Evolutionary conservation across 2,888 invertebrate species (phyloP).

Genomic region (Spatulosminthurus flaviceps): DNA sequence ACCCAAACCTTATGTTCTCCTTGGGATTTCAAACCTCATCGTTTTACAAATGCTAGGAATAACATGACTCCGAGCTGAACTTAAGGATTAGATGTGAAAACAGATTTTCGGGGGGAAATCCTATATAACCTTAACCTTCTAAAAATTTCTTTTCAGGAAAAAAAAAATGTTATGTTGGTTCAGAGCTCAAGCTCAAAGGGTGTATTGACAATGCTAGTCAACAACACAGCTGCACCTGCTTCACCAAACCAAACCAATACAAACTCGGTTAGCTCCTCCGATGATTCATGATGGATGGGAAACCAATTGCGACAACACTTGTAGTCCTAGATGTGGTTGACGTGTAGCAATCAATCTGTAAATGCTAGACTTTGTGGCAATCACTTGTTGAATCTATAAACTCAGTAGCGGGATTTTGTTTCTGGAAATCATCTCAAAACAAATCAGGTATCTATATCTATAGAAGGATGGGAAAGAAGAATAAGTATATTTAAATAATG

Average conservation of each 20-base stretch:
- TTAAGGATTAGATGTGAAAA: not conserved
- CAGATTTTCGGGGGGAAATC: not conserved
- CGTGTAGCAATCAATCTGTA: no score
- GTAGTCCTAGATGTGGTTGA: no score
- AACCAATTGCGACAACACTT: not conserved
- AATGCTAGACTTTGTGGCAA: no score
- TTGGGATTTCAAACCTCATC: not conserved
- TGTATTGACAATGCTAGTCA: not conserved
- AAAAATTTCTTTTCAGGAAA: not conserved
- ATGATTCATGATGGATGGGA: not conserved
- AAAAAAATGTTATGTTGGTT: not conserved
- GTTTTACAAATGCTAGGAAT: not conserved
- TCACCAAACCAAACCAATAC: not conserved
- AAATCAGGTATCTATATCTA: no score
- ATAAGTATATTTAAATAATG: no score
- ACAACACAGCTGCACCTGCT: conserved; percentile 3
- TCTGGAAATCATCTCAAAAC: no score
- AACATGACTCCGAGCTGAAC: not conserved
- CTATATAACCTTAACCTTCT: not conserved
- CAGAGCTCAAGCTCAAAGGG: not conserved
- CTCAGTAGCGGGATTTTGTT: no score
- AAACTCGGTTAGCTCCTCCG: no score
- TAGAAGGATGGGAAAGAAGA: no score
- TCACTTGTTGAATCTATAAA: no score
- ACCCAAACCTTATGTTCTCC: not conserved